Conservation (phyloP, 2,888 invertebrate species). For the Drosophila prolongata region DNA sequence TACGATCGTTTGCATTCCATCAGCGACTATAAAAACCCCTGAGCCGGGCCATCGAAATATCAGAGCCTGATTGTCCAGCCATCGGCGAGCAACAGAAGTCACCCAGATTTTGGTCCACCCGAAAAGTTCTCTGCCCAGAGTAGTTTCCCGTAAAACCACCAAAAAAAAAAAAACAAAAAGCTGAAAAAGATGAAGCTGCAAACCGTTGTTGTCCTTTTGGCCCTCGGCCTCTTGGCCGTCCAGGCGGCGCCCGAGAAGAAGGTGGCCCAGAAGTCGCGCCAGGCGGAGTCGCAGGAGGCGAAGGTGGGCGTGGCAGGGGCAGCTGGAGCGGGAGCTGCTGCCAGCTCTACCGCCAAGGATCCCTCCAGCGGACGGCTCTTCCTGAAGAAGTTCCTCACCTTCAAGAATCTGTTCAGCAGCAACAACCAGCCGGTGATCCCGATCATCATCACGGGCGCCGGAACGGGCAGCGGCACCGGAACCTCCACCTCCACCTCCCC, state of each 20-base stretch:
- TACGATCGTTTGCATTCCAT: conserved; percentile 57
- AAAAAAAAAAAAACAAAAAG: not conserved
- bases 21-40: conserved; percentile 74
- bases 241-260: conserved; percentile 26
- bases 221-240: conserved; percentile 41
- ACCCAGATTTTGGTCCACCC: conserved; percentile 5
- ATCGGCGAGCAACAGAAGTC: conserved; percentile 50
- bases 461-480: conserved; percentile 31
- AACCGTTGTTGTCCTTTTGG: conserved; percentile 47
- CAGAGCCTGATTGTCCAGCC: conserved; percentile 77
- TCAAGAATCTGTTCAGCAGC: conserved; percentile 74
- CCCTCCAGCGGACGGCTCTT: conserved; percentile 80
- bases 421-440: conserved; percentile 76
- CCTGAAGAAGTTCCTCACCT: conserved; percentile 78
- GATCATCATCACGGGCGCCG: conserved; percentile 76
- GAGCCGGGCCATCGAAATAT: conserved; percentile 60
- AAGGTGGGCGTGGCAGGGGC: conserved; percentile 21
- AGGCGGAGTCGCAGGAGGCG: conserved; percentile 29
- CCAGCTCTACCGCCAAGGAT: conserved; percentile 54
- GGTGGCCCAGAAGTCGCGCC: conserved; percentile 3
- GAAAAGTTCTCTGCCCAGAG: conserved; percentile 69
- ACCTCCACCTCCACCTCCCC: not conserved
- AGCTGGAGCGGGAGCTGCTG: conserved; percentile 7
- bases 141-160: conserved; percentile 49
- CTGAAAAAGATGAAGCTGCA: conserved; percentile 31